A percentile compares a stretch with the other conserved stretches of the same genome.
Evolutionary conservation across 2,797 vertebrate genomes (phyloP).

Genomic region (Protosalanx chinensis): DNA sequence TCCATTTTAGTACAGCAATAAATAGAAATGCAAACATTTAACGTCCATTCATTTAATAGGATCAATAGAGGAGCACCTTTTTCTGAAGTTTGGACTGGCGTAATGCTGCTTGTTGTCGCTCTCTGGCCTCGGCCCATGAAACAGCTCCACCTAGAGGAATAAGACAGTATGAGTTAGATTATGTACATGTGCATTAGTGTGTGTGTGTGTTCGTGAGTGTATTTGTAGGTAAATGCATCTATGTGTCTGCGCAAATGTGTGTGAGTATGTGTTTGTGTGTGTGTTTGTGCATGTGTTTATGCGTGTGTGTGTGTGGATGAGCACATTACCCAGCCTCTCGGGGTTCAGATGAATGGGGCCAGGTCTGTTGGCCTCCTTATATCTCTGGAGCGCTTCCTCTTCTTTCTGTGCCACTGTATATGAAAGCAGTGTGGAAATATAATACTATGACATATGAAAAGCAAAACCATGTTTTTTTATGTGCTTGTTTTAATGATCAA

Average conservation of each 20-base stretch:
- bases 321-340: slow-evolving; percentile 72
- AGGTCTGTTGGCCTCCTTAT: slow-evolving; percentile 64
- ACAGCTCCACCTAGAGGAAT: slow-evolving; percentile 72
- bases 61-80: slow-evolving; percentile 69
- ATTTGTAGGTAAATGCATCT: background rate
- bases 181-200: background rate
- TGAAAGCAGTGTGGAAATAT: slow-evolving; percentile 3
- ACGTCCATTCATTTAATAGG: too few species aligned
- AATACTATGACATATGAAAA: slow-evolving; percentile 8
- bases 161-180: background rate
- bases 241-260: too few species aligned
- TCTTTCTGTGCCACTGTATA: slow-evolving; percentile 77
- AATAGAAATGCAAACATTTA: slow-evolving; percentile 1
- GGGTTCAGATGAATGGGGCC: slow-evolving; percentile 64
- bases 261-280: too few species aligned
- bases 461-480: slow-evolving; percentile 2
- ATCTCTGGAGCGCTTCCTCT: slow-evolving; percentile 63
- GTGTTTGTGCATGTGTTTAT: background rate
- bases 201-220: background rate
- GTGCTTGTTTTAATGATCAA: too few species aligned
- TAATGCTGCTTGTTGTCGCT: slow-evolving; percentile 67
- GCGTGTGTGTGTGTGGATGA: background rate
- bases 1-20: too few species aligned
- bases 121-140: slow-evolving; percentile 73
- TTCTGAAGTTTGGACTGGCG: slow-evolving; percentile 73